phyloP scores from a whole-genome alignment of 2,113 vertebrate species.

The Vulpes lagopus region DNA sequence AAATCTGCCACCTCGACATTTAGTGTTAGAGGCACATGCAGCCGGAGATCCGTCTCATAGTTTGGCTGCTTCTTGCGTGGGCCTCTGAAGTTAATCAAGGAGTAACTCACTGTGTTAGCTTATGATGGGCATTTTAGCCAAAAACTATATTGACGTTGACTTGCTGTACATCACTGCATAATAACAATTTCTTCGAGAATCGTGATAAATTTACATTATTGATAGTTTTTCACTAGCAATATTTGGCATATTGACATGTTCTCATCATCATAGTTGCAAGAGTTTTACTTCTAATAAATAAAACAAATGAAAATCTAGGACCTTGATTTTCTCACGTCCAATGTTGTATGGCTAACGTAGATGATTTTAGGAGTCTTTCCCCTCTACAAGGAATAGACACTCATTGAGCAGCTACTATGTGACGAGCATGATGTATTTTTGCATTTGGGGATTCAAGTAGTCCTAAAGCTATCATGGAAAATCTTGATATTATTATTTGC shows the following conservation, averaged over 20 bases:
- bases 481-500: not conserved
- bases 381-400: not conserved
- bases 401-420: not conserved
- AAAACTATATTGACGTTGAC: not conserved
- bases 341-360: not conserved
- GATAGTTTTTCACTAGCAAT: not conserved
- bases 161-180: not conserved
- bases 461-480: not conserved
- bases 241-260: not conserved
- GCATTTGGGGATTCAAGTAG: not conserved
- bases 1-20: not conserved
- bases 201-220: not conserved
- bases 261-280: not conserved
- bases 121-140: not conserved
- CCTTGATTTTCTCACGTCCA: not conserved
- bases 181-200: not conserved
- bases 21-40: not conserved
- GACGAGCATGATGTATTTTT: not conserved
- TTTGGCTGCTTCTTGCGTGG: not conserved
- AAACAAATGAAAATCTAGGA: not conserved
- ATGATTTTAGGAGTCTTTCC: not conserved
- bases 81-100: not conserved
- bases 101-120: not conserved
- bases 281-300: constrained; percentile 20
- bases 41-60: not conserved